Base-by-base conservation (phyloP, 2,888 invertebrate species). In the Watsonalla cultraria region DNA sequence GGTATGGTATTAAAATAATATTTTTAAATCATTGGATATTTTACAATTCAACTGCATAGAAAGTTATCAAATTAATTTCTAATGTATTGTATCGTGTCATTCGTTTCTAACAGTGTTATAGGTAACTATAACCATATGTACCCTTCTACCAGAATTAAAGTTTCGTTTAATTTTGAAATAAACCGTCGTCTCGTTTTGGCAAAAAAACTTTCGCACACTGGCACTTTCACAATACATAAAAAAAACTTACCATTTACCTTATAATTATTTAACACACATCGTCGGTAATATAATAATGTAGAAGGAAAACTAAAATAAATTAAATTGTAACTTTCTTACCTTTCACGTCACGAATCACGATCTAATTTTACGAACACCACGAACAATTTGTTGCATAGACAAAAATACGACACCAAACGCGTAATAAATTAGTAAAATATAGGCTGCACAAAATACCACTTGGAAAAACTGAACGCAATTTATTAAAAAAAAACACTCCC, bases 361-460 rank as follows among this genome's bases (percentile, higher is more conserved):
- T 60, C 58, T 60, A 60, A 61, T 53, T 61, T 65, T 62, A 65
- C 58, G 56, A 59, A 54, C 67, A 70, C 58, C 66, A 60, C 65
- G 55, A 60, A 64, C 58, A 66, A 64, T 47, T 34, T 58, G 56
- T 64, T 60, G 55, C 65, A 57, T 57, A 59, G 49, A 51, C 64
- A 54, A 61, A 55, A 61, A 61, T 37, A 57, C 49, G 58, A 55
- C 53, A 69, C 63, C 56, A 65, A 65, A 55, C 60, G 60, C 60
- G 59, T 54, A 50, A 46, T 59, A 57, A 59, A 46, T 11, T 1
- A 42, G 5, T 11, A 11, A 11, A 42, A 11, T 42, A 11, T 58
- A 56, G 51, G 53, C 60, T 59, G 66, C 82, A 80, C 82, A 66
- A 70, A 64, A 66, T 68, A 73, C 66, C 78, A 80, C 77, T 75